Conservation (phyloP, 1,140 invertebrate species). For the Drosophila repleta region DNA sequence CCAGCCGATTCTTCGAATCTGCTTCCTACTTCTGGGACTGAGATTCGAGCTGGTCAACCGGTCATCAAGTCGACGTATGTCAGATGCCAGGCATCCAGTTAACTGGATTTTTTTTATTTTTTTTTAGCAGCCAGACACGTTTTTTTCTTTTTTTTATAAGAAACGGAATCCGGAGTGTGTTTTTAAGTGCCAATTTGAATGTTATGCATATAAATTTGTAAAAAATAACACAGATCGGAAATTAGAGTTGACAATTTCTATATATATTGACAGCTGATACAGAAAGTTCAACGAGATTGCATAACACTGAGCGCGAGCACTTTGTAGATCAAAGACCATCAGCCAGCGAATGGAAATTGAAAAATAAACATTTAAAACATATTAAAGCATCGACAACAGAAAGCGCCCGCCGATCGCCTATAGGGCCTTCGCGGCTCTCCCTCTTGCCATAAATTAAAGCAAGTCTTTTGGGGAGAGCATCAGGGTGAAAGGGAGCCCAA, state of each 20-base stretch:
- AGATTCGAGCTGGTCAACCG: slow-evolving; percentile 12
- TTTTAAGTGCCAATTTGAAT: slow-evolving; percentile 13
- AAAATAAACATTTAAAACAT: slow-evolving; percentile 62
- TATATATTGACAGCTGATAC: slow-evolving; percentile 7
- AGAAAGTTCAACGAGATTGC: slow-evolving; percentile 28
- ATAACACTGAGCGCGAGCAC: slow-evolving; percentile 11
- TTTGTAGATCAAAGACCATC: slow-evolving; percentile 17
- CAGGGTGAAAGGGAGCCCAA: slow-evolving; percentile 25
- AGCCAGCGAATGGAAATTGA: slow-evolving; percentile 53
- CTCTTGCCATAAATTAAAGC: slow-evolving; percentile 72
- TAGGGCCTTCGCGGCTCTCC: slow-evolving; percentile 59
- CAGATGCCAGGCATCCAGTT: slow-evolving; percentile 14
- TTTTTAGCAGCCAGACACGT: slow-evolving; percentile 27
- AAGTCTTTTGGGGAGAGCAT: slow-evolving; percentile 25
- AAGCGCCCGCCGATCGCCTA: slow-evolving; percentile 64
- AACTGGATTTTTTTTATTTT: slow-evolving; percentile 14
- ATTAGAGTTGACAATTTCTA: slow-evolving; percentile 12
- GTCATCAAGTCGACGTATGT: slow-evolving; percentile 23
- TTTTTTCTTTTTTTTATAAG: slow-evolving; percentile 1
- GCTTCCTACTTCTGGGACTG: slow-evolving; percentile 66
- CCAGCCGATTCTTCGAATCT: slow-evolving; percentile 45
- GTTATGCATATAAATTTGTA: slow-evolving; percentile 23
- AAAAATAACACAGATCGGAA: slow-evolving; percentile 8
- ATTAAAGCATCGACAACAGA: slow-evolving; percentile 52
- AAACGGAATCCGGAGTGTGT: slow-evolving; percentile 17